phyloP scores from a whole-genome alignment of 2,888 invertebrate genomes.

The Chironomus tentans region DNA sequence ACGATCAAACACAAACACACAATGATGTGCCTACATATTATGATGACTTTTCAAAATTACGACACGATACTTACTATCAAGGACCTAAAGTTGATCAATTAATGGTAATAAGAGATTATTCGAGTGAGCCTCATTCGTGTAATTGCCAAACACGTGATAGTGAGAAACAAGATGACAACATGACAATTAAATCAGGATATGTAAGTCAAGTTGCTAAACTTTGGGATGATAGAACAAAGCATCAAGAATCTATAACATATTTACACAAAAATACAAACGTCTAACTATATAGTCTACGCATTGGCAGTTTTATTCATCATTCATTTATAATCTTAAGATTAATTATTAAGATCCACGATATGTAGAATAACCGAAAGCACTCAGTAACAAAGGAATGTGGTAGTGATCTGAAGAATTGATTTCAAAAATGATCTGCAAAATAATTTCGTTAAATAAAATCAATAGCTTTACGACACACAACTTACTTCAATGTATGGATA shows the following conservation, averaged over 20 bases:
- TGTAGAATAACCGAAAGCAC: slow-evolving; percentile 68
- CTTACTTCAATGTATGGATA: no score
- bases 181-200: slow-evolving; percentile 13
- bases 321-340: slow-evolving; percentile 34
- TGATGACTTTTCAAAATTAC: slow-evolving; percentile 6
- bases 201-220: slow-evolving; percentile 11
- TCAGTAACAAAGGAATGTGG: slow-evolving; percentile 66
- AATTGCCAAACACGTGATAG: neutral
- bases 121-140: neutral
- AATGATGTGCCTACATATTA: slow-evolving; percentile 15
- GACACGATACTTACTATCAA: slow-evolving; percentile 17
- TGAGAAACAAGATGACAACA: neutral
- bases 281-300: neutral
- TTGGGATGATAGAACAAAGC: slow-evolving; percentile 7
- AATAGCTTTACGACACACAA: no score
- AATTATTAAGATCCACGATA: slow-evolving; percentile 54
- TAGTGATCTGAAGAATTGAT: slow-evolving; percentile 56
- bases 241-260: neutral
- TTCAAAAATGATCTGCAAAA: slow-evolving; percentile 59
- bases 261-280: slow-evolving; percentile 5
- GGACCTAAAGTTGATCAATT: slow-evolving; percentile 20
- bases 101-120: slow-evolving; percentile 28
- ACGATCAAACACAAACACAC: slow-evolving; percentile 1
- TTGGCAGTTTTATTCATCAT: neutral
- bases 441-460: neutral